These are phyloP conservation scores for Pardosa pseudoannulata DNA, from an alignment of 2,888 invertebrate species.

Conservation along the genomic window DNA sequence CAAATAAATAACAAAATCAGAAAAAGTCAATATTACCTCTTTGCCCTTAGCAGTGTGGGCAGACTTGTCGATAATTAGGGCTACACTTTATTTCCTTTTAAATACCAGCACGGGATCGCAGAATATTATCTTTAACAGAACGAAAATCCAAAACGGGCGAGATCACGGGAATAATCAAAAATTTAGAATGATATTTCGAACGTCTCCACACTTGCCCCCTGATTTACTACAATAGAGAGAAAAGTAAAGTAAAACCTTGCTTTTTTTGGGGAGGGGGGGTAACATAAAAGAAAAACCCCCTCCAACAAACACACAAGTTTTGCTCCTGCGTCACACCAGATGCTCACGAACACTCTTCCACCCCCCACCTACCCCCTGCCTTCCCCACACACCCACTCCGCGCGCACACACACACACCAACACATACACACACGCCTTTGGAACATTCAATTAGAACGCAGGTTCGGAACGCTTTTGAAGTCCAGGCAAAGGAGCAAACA, in stretches of 20 bases:
- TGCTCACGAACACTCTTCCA: conserved; percentile 35
- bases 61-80: neutral
- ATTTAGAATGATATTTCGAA: neutral
- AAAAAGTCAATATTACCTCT: neutral
- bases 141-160: neutral
- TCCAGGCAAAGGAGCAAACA: neutral
- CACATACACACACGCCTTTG: conserved; percentile 14
- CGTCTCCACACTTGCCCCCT: neutral
- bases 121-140: neutral
- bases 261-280: neutral
- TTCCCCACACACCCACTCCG: conserved; percentile 14
- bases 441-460: neutral
- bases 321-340: conserved; percentile 48
- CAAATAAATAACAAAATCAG: too few species aligned
- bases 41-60: neutral
- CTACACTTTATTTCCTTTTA: neutral
- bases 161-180: neutral
- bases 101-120: neutral
- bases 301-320: conserved; percentile 40
- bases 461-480: neutral
- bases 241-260: neutral
- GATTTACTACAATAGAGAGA: neutral
- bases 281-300: neutral
- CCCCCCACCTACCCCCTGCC: neutral
- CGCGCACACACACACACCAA: conserved; percentile 39